Evolutionary conservation across 2,113 vertebrate genomes (phyloP), one percentile per base, ranked within the genome.

Genomic region (Halichoerus grypus): DNA sequence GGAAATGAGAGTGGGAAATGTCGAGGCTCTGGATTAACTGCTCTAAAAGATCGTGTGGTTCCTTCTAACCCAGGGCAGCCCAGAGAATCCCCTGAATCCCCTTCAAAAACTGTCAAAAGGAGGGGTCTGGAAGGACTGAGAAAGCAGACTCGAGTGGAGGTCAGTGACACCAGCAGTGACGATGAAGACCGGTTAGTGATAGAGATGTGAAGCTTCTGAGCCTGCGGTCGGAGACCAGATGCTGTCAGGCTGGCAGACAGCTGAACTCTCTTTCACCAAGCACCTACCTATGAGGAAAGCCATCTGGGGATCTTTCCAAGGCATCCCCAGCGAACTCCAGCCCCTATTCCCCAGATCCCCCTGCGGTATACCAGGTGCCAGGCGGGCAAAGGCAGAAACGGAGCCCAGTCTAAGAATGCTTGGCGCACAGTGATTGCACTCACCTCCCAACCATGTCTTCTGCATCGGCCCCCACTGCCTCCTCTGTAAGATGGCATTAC

Each of bases 141-240:
- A 88, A 99, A 98, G 65, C 99, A 99, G 95, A 98, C 94, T 0
- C 97, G 97, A 16, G 98, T 99, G 76, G 98, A 99, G 61, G 97
- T 99, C 0, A 99, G 99, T 0, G 99, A 99, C 88, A 97, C 97
- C 31, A 99, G 99, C 95, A 99, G 99, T 0, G 99, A 99, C 0
- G 99, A 99, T 11, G 99, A 99, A 94, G 99, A 99, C 39, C 98
- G 99, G 31, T 95, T 99, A 1, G 97, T 99, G 71, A 99, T 99
- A 97, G 99, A 99, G 90, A 97, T 99, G 46, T 99, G 98, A 97
- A 3, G 16, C 18, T 42, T 33, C 28, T 10, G 42, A 31, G 42
- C 46, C 42, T 16, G 74, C 0, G 14, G 74, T 5, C 26, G 0
- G 74, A 31, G 13, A 16, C 39, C 13, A 16, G 0, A 31, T 16